These are phyloP conservation scores for Bruchidius siliquastri DNA, from an alignment of 2,888 invertebrate genomes.

Conservation along the genomic window DNA sequence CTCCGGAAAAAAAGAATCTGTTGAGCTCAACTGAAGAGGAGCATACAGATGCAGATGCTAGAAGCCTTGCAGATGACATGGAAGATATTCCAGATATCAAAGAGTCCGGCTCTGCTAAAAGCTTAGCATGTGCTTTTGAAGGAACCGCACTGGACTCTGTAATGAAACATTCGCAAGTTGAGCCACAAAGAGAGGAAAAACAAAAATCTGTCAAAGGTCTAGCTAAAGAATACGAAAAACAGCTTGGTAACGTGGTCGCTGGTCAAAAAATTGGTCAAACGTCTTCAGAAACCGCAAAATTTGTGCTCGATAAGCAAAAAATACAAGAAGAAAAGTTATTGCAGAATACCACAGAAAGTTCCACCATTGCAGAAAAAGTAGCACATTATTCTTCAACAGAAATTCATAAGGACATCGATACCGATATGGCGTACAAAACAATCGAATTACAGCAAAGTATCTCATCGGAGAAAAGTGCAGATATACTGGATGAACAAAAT, in stretches of 20 bases:
- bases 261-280: conserved; percentile 22
- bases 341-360: conserved; percentile 21
- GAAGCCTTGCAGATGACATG: conserved; percentile 20
- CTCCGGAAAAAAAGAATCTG: conserved; percentile 49
- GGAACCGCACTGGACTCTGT: conserved; percentile 22
- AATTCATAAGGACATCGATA: not conserved
- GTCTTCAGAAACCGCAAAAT: conserved; percentile 17
- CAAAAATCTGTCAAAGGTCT: conserved; percentile 31
- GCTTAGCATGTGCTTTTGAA: conserved; percentile 15
- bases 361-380: conserved; percentile 25
- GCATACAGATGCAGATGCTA: conserved; percentile 22
- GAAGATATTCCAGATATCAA: conserved; percentile 21
- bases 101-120: conserved; percentile 9
- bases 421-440: conserved; percentile 30
- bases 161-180: conserved; percentile 23
- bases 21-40: conserved; percentile 26
- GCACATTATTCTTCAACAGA: conserved; percentile 7
- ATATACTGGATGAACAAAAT: conserved; percentile 22
- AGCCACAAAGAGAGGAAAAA: conserved; percentile 12
- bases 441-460: conserved; percentile 39
- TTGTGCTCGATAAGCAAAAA: conserved; percentile 12
- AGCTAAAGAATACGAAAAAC: conserved; percentile 31
- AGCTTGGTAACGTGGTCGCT: conserved; percentile 27
- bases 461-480: conserved; percentile 31
- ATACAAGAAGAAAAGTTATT: conserved; percentile 7